Evolutionary conservation across 2,888 invertebrate genomes (phyloP).

Genomic region (Bibio marci): DNA sequence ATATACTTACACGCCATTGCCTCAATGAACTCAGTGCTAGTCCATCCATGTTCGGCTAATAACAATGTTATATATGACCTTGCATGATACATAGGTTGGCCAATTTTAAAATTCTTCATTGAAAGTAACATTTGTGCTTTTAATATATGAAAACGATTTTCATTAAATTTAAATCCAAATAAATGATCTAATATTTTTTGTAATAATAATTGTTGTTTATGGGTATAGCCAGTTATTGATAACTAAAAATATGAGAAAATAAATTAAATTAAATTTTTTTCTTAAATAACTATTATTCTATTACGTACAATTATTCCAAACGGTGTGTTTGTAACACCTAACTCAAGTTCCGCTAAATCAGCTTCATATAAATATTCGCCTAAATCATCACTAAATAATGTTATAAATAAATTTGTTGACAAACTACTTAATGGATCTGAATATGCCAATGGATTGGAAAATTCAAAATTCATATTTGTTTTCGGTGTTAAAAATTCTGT

Average conservation of each 20-base stretch:
- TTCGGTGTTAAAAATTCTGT: constrained; percentile 81
- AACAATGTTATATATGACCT: constrained; percentile 75
- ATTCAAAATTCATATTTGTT: constrained; percentile 52
- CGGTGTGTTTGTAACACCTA: constrained; percentile 59
- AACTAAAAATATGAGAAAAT: constrained; percentile 43
- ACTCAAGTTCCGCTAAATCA: constrained; percentile 73
- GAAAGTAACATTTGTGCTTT: constrained; percentile 75
- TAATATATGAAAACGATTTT: constrained; percentile 62
- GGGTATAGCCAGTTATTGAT: constrained; percentile 72
- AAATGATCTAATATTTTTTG: constrained; percentile 74
- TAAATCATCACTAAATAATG: constrained; percentile 66
- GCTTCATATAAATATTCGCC: constrained; percentile 90
- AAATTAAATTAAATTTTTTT: too few species aligned
- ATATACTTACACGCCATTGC: constrained; percentile 54
- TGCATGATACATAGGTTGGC: constrained; percentile 76
- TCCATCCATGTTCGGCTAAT: constrained; percentile 74
- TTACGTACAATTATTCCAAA: constrained; percentile 75
- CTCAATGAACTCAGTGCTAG: constrained; percentile 68
- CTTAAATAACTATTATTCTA: too few species aligned
- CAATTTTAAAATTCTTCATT: constrained; percentile 79
- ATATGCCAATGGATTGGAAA: constrained; percentile 66
- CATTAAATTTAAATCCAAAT: constrained; percentile 63
- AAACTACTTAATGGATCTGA: constrained; percentile 70
- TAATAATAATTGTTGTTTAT: constrained; percentile 70
- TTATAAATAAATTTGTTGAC: constrained; percentile 67